These are phyloP conservation scores for Philopedon plagiatum DNA, from an alignment of 2,888 invertebrate genomes.

Conservation along the genomic window DNA sequence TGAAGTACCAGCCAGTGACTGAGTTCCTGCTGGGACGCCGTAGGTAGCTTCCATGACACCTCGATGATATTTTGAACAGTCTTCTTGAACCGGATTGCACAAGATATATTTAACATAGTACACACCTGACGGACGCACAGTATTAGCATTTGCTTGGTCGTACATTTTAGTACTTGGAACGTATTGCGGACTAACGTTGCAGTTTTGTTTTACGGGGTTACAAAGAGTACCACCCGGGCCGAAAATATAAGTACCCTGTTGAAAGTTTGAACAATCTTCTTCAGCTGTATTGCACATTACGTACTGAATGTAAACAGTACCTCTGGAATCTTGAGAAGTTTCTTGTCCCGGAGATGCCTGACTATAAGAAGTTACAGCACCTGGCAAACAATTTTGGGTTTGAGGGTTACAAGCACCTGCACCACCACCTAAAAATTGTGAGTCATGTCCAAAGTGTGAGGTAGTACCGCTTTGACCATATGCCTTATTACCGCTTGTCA, in stretches of 20 bases:
- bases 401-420: not conserved
- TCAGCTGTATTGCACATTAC: conserved; percentile 41
- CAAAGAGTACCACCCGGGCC: conserved; percentile 43
- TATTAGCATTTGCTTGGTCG: not conserved
- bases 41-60: conserved; percentile 35
- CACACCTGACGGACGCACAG: conserved; percentile 15
- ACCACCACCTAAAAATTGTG: not conserved
- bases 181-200: conserved; percentile 11
- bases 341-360: not conserved
- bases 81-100: conserved; percentile 31
- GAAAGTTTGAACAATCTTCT: conserved; percentile 42
- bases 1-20: conserved; percentile 1
- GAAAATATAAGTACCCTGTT: conserved; percentile 42
- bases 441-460: not conserved
- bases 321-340: not conserved
- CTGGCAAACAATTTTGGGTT: conserved; percentile 3
- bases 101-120: conserved; percentile 44
- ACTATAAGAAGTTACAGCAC: not conserved
- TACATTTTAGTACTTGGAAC: conserved; percentile 19
- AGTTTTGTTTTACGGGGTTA: conserved; percentile 41
- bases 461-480: not conserved
- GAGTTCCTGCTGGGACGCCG: conserved; percentile 10
- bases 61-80: conserved; percentile 35
- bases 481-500: not conserved
- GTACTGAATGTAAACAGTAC: conserved; percentile 41